These are phyloP conservation scores for Apis dorsata DNA, from an alignment of 1,140 invertebrate species.

Conservation along the genomic window DNA sequence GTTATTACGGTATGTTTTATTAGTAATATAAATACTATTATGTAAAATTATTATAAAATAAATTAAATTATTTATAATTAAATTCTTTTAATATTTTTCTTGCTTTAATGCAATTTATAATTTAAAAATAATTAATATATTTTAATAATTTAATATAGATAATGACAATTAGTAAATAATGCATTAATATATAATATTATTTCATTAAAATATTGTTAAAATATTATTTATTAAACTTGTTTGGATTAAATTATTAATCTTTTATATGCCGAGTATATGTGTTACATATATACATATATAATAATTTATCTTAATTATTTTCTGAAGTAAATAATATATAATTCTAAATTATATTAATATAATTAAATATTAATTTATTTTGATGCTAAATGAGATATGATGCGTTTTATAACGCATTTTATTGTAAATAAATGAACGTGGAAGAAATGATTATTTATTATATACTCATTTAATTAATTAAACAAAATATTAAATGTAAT, in stretches of 20 bases:
- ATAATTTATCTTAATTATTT: constrained; percentile 18
- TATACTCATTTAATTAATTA: not conserved
- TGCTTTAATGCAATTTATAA: not conserved
- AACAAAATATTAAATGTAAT: not conserved
- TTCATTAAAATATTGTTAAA: not conserved
- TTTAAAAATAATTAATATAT: not conserved
- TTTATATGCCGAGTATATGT: not conserved
- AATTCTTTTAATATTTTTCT: not conserved
- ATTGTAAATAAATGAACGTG: constrained; percentile 11
- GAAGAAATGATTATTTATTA: constrained; percentile 14
- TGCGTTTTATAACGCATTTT: not conserved
- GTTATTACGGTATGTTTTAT: not conserved
- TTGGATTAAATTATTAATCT: not conserved
- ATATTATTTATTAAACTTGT: not conserved
- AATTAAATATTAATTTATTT: not conserved
- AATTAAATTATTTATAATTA: not conserved
- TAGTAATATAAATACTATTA: not conserved
- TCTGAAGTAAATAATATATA: not conserved
- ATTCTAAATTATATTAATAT: not conserved
- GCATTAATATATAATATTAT: not conserved
- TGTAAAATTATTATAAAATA: not conserved
- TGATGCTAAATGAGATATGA: not conserved
- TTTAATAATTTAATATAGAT: not conserved
- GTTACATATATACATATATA: not conserved
- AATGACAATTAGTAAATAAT: not conserved